Evolutionary conservation across 2,888 invertebrate species (phyloP).

Genomic region (Poecilus cupreus): DNA sequence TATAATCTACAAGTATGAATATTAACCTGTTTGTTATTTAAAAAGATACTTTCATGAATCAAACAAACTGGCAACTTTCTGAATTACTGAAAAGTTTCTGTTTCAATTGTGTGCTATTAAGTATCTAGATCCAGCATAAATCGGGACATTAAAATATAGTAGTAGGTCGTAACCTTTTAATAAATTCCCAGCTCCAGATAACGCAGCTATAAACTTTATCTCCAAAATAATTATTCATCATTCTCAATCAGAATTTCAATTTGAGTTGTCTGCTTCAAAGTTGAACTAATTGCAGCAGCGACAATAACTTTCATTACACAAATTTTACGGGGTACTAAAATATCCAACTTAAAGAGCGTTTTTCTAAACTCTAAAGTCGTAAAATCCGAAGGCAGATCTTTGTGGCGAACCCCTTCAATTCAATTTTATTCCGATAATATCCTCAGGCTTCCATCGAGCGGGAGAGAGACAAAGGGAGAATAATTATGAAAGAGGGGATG

Average conservation of each 20-base stretch:
- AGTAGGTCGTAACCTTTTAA: background rate
- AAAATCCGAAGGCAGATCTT: background rate
- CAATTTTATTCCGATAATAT: slow-evolving; percentile 18
- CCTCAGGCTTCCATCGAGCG: background rate
- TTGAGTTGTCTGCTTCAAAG: background rate
- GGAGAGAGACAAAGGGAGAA: background rate
- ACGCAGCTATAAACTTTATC: background rate
- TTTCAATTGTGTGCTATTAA: too few species aligned
- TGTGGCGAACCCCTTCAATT: background rate
- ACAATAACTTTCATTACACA: background rate
- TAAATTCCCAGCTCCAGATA: background rate
- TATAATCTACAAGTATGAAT: too few species aligned
- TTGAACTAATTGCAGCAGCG: background rate
- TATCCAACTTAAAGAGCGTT: background rate
- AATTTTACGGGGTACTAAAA: background rate
- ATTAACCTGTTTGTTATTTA: too few species aligned
- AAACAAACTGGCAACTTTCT: too few species aligned
- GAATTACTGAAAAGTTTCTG: too few species aligned
- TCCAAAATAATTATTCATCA: background rate
- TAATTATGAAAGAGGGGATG: background rate
- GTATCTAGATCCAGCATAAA: too few species aligned
- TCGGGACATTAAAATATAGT: too few species aligned
- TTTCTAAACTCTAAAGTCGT: slow-evolving; percentile 2
- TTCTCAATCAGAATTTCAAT: background rate
- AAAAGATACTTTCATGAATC: too few species aligned